phyloP scores from a whole-genome alignment of 2,888 invertebrate genomes.

The Euplexia lucipara region DNA sequence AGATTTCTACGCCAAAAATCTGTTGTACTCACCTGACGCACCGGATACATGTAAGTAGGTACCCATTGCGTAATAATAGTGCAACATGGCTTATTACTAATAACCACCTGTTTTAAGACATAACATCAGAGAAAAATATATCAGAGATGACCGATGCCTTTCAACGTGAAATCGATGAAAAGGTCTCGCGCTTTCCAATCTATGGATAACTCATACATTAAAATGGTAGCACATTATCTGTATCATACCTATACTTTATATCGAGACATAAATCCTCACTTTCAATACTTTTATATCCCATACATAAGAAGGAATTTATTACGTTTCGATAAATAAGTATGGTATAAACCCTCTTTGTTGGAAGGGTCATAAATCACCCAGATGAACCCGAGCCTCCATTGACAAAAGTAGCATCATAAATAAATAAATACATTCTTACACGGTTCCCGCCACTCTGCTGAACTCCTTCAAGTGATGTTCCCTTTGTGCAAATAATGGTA shows the following conservation, averaged over 20 bases:
- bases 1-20: too few species aligned
- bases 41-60: too few species aligned
- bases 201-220: not conserved
- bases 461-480: slow-evolving; percentile 73
- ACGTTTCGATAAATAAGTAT: slow-evolving; percentile 82
- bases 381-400: slow-evolving; percentile 81
- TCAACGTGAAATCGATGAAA: not conserved
- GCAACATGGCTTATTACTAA: too few species aligned
- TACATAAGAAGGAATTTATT: slow-evolving; percentile 82
- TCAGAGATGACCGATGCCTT: not conserved
- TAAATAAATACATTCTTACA: slow-evolving; percentile 83
- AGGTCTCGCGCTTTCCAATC: not conserved
- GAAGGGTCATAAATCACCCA: slow-evolving; percentile 84
- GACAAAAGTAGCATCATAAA: slow-evolving; percentile 85
- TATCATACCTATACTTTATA: slow-evolving; percentile 56
- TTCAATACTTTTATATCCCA: slow-evolving; percentile 70
- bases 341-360: slow-evolving; percentile 82
- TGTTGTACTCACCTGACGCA: too few species aligned
- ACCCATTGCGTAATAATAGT: too few species aligned
- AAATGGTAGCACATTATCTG: slow-evolving; percentile 1
- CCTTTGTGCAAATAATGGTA: slow-evolving; percentile 74
- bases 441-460: slow-evolving; percentile 69
- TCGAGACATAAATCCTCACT: slow-evolving; percentile 68
- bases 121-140: not conserved
- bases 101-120: too few species aligned